Conservation (phyloP, 1,140 invertebrate species). For the Arctopsyche grandis region DNA sequence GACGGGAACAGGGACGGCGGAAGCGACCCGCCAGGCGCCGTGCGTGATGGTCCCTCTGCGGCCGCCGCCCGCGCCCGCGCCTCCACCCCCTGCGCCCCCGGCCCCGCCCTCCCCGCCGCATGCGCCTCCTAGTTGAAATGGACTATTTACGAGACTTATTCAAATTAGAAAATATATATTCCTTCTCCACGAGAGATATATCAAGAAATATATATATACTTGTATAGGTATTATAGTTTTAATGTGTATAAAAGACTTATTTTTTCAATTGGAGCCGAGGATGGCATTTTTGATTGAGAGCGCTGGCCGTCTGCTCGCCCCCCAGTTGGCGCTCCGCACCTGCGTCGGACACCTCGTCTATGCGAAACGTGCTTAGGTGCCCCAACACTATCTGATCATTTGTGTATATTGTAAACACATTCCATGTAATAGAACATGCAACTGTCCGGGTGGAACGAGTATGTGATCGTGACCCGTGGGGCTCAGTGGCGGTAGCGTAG, state of each 20-base stretch:
- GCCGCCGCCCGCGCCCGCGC: conserved; percentile 57
- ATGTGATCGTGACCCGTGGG: conserved; percentile 3
- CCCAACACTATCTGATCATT: conserved; percentile 30
- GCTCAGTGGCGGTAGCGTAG: neutral
- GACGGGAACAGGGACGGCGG: conserved; percentile 33
- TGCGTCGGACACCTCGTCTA: neutral
- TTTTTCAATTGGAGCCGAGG: conserved; percentile 47
- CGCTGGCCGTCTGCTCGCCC: conserved; percentile 59
- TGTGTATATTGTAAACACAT: conserved; percentile 46
- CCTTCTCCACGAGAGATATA: conserved; percentile 45
- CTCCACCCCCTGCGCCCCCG: conserved; percentile 55
- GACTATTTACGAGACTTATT: conserved; percentile 38
- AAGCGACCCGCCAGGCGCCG: conserved; percentile 55
- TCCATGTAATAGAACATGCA: conserved; percentile 48
- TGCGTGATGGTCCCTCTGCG: conserved; percentile 64
- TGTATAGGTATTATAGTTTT: conserved; percentile 48
- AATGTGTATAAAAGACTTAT: conserved; percentile 51
- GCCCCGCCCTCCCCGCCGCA: conserved; percentile 54
- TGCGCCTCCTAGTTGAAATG: conserved; percentile 54
- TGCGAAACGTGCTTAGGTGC: neutral
- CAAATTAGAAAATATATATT: conserved; percentile 48
- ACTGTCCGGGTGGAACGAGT: conserved; percentile 21
- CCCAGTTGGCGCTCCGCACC: conserved; percentile 55
- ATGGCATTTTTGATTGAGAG: conserved; percentile 46
- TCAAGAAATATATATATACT: conserved; percentile 31